These are phyloP conservation scores for Ochropleura leucogaster DNA, from an alignment of 2,888 invertebrate genomes.

Conservation along the genomic window DNA sequence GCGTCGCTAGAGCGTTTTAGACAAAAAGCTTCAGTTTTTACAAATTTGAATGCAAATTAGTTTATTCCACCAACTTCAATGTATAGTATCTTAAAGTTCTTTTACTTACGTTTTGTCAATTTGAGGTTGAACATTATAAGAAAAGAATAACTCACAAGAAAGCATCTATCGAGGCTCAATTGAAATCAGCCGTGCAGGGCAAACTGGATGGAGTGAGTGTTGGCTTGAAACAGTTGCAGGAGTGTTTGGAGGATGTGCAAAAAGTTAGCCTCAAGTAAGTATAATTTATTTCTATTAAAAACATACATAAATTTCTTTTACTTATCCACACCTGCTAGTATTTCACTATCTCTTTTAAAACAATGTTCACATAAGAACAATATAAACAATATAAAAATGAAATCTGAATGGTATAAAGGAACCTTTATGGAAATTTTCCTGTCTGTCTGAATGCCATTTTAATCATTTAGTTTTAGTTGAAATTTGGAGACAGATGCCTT, in stretches of 20 bases:
- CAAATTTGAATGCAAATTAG: not conserved
- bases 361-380: too few species aligned
- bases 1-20: not conserved
- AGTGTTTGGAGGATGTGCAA: slow-evolving; percentile 95
- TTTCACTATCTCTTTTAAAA: not conserved
- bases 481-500: too few species aligned
- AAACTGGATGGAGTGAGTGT: slow-evolving; percentile 99
- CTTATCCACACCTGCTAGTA: not conserved
- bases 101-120: slow-evolving; percentile 9
- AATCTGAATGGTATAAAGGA: not conserved
- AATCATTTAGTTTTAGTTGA: too few species aligned
- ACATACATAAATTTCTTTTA: not conserved
- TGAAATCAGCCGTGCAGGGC: slow-evolving; percentile 99
- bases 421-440: too few species aligned
- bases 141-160: slow-evolving; percentile 94
- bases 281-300: not conserved
- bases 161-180: slow-evolving; percentile 97
- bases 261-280: slow-evolving; percentile 91
- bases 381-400: not conserved
- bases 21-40: not conserved
- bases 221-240: slow-evolving; percentile 97
- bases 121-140: slow-evolving; percentile 94
- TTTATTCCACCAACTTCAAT: not conserved
- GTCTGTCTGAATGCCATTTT: too few species aligned
- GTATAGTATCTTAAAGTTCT: not conserved